Percentiles rank a stretch among this genome's conserved stretches.
phyloP scores from a whole-genome alignment of 2,797 vertebrate genomes.

The Margarornis squamiger region DNA sequence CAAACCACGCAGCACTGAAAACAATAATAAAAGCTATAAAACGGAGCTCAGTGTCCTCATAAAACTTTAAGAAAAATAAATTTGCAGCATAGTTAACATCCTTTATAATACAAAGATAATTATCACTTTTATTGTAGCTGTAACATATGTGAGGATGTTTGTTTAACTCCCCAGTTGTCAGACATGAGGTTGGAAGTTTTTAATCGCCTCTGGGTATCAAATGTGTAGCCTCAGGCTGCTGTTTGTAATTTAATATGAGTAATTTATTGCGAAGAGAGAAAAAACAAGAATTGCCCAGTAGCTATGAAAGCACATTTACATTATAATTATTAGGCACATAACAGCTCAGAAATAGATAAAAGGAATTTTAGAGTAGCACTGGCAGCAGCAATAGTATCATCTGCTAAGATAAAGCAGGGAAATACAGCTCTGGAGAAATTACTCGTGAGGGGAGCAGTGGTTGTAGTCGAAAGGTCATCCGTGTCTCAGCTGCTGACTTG shows the following conservation, averaged over 20 bases:
- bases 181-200: constrained; percentile 54
- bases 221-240: constrained; percentile 52
- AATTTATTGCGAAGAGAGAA: constrained; percentile 60
- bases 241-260: constrained; percentile 66
- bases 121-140: constrained; percentile 33
- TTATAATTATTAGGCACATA: constrained; percentile 67
- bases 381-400: constrained; percentile 30
- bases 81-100: neutral
- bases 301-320: constrained; percentile 62
- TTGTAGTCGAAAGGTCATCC: constrained; percentile 10
- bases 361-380: constrained; percentile 40
- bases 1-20: neutral
- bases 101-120: constrained; percentile 23
- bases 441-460: neutral
- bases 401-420: constrained; percentile 36
- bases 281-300: constrained; percentile 64
- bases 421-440: constrained; percentile 32
- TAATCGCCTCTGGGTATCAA: constrained; percentile 62
- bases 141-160: constrained; percentile 59
- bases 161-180: constrained; percentile 53
- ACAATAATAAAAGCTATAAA: constrained; percentile 13
- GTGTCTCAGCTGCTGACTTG: constrained; percentile 1
- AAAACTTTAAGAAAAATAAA: constrained; percentile 46
- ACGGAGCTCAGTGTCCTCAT: neutral
- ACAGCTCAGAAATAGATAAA: constrained; percentile 59